Percentiles rank a stretch among this genome's conserved stretches.
These are phyloP conservation scores for Synergus gifuensis DNA, from an alignment of 2,888 invertebrate species.

Conservation along the genomic window DNA sequence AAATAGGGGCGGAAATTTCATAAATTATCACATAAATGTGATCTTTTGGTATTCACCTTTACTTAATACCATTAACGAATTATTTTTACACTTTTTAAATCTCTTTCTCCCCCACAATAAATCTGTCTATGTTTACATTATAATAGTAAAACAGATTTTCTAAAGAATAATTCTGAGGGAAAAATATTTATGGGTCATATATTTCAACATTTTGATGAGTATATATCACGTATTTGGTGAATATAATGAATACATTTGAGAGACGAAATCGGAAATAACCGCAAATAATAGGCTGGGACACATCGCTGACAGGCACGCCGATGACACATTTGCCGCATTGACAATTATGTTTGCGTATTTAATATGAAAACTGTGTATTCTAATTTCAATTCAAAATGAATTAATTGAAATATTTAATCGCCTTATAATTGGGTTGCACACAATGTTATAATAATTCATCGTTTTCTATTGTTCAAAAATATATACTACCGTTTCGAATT, in stretches of 20 bases:
- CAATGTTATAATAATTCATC: neutral
- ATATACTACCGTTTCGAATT: neutral
- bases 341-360: slow-evolving; percentile 18
- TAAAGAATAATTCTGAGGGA: neutral
- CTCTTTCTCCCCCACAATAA: neutral
- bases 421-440: neutral
- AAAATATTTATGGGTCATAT: slow-evolving; percentile 2
- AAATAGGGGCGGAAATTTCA: too few species aligned
- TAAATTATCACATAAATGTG: too few species aligned
- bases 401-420: slow-evolving; percentile 1
- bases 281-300: slow-evolving; percentile 2
- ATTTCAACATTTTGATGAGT: slow-evolving; percentile 18
- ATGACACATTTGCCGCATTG: slow-evolving; percentile 35
- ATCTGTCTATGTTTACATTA: neutral
- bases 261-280: slow-evolving; percentile 35
- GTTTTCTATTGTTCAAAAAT: neutral
- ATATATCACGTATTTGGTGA: slow-evolving; percentile 18
- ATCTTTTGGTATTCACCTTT: too few species aligned
- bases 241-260: slow-evolving; percentile 31
- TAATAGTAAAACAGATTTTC: neutral
- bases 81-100: neutral
- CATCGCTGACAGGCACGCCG: slow-evolving; percentile 24
- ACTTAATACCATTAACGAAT: neutral
- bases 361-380: slow-evolving; percentile 15
- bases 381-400: neutral